These are phyloP conservation scores for Otolemur garnettii DNA, from an alignment of 2,113 vertebrate genomes.

Conservation along the genomic window DNA sequence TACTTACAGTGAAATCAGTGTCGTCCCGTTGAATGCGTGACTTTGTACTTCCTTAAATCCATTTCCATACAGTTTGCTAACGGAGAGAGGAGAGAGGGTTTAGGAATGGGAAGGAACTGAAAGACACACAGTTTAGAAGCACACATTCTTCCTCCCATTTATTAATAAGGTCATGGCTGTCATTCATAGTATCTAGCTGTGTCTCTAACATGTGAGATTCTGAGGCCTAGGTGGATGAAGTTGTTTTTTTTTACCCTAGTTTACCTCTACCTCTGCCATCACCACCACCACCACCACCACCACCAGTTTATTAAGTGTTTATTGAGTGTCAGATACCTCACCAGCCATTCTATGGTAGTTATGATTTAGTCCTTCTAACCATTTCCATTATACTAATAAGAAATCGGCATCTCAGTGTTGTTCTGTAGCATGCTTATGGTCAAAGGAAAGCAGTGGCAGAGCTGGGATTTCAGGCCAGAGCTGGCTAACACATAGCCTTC, in stretches of 20 bases:
- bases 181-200: not conserved
- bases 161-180: constrained; percentile 37
- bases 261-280: not conserved
- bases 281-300: too few species aligned
- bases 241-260: not conserved
- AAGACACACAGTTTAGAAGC: constrained; percentile 63
- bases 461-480: not conserved
- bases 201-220: not conserved
- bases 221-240: not conserved
- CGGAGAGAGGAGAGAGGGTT: constrained; percentile 71
- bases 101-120: not conserved
- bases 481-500: not conserved
- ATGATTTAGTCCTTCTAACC: not conserved
- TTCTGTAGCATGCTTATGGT: not conserved
- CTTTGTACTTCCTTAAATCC: constrained; percentile 94
- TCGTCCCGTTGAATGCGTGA: constrained; percentile 95
- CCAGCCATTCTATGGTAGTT: not conserved
- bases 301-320: not conserved
- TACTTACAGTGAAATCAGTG: constrained; percentile 93
- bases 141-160: constrained; percentile 36
- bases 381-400: not conserved
- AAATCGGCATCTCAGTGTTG: not conserved
- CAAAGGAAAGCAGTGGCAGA: not conserved
- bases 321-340: not conserved
- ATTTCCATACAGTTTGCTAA: constrained; percentile 94